Conservation (phyloP, 1,140 invertebrate genomes). For the Ostrea edulis region DNA sequence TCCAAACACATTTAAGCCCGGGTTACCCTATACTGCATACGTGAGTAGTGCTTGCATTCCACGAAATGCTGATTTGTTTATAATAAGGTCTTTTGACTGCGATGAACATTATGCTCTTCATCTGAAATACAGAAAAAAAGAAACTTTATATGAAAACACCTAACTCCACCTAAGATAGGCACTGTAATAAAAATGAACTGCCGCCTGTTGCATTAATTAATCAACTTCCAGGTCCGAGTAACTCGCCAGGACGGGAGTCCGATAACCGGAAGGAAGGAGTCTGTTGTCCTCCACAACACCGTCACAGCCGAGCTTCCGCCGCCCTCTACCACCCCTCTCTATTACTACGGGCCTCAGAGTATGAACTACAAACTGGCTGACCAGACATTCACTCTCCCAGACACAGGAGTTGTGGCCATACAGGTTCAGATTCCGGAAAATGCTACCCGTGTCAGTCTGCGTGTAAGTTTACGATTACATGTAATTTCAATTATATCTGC, state of each 20-base stretch:
- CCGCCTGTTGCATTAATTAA: background rate
- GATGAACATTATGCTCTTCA: no score
- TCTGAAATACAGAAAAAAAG: no score
- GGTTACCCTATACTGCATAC: constrained; percentile 70
- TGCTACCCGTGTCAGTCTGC: constrained; percentile 64
- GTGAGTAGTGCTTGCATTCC: constrained; percentile 62
- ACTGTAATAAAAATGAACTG: no score
- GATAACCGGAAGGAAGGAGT: constrained; percentile 49
- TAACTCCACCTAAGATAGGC: no score
- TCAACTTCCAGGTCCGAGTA: constrained; percentile 62
- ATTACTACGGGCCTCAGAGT: constrained; percentile 53
- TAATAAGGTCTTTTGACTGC: no score
- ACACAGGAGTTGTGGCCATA: constrained; percentile 67
- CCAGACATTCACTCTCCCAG: constrained; percentile 62
- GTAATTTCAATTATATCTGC: background rate
- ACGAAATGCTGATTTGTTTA: no score
- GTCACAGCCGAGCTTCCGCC: constrained; percentile 58
- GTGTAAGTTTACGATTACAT: constrained; percentile 56
- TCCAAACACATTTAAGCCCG: constrained; percentile 75
- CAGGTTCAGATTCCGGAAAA: constrained; percentile 68
- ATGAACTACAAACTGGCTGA: constrained; percentile 54
- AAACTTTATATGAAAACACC: no score
- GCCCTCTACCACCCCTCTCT: constrained; percentile 53
- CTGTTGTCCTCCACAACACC: constrained; percentile 48
- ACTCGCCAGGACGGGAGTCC: constrained; percentile 69